Conservation (phyloP, 2,797 vertebrate species). For the Lindbergichthys nudifrons region DNA sequence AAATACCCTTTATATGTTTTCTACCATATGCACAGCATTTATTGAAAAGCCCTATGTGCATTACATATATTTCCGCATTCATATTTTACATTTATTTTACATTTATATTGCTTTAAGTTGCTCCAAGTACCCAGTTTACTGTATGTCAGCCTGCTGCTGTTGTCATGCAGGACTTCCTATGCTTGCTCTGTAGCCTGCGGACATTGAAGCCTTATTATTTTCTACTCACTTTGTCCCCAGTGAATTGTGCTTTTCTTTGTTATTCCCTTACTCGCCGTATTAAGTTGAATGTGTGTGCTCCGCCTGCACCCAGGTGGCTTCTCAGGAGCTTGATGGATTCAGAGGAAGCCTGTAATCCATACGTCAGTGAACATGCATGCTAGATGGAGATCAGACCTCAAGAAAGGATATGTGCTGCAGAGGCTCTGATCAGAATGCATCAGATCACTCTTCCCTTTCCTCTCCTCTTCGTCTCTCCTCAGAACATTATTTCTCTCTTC, state of each 20-base stretch:
- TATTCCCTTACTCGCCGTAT: neutral
- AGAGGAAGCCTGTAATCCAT: constrained; percentile 44
- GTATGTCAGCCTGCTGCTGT: constrained; percentile 2
- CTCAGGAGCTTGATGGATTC: constrained; percentile 43
- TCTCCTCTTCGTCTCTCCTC: constrained; percentile 42
- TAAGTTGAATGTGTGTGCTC: constrained; percentile 7
- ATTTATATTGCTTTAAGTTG: neutral
- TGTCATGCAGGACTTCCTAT: constrained; percentile 4
- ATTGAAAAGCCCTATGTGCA: neutral
- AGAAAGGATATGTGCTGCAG: constrained; percentile 53
- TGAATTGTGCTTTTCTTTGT: constrained; percentile 37
- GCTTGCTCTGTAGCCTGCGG: constrained; percentile 39
- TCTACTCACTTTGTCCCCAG: constrained; percentile 41
- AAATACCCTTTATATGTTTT: constrained; percentile 1
- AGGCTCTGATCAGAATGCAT: constrained; percentile 65
- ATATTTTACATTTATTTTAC: neutral
- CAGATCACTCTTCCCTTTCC: constrained; percentile 43
- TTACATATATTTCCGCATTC: neutral
- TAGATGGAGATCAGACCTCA: constrained; percentile 50
- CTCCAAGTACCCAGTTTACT: constrained; percentile 10
- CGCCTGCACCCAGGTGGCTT: constrained; percentile 32
- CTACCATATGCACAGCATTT: constrained; percentile 25
- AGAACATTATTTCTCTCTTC: constrained; percentile 37
- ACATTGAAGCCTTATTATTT: constrained; percentile 41
- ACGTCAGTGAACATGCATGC: constrained; percentile 38